phyloP scores from a whole-genome alignment of 2,888 invertebrate species.

The Nymphalis urticae region DNA sequence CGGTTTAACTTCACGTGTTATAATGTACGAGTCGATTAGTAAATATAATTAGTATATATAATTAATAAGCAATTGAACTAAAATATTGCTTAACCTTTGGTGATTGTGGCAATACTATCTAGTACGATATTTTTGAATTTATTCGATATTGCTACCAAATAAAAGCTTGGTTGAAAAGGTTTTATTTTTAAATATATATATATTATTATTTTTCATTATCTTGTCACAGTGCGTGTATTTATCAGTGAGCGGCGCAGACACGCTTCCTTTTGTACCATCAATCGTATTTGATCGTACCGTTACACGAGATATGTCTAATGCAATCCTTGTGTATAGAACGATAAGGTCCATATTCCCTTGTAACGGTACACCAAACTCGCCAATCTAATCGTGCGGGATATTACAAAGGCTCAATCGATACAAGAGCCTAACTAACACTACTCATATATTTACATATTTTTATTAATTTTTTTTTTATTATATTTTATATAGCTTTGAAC shows the following conservation, averaged over 20 bases:
- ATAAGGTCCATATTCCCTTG: constrained; percentile 12
- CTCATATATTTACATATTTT: constrained; percentile 68
- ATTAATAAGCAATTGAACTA: no score
- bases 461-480: constrained; percentile 51
- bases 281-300: constrained; percentile 31
- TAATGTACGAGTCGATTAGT: background rate
- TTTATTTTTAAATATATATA: no score
- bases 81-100: no score
- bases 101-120: no score
- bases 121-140: no score
- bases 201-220: no score
- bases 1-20: background rate
- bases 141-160: no score
- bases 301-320: constrained; percentile 2
- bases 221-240: background rate
- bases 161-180: no score
- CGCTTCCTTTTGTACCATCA: constrained; percentile 42
- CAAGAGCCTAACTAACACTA: constrained; percentile 62
- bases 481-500: constrained; percentile 78
- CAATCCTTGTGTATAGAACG: background rate
- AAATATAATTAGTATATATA: no score
- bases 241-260: constrained; percentile 13
- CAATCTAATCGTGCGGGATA: constrained; percentile 56
- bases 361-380: constrained; percentile 47
- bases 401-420: constrained; percentile 62